Percentiles rank a stretch among this genome's conserved stretches.
Conservation (phyloP, 2,888 invertebrate species). For the Parnassius orleans region DNA sequence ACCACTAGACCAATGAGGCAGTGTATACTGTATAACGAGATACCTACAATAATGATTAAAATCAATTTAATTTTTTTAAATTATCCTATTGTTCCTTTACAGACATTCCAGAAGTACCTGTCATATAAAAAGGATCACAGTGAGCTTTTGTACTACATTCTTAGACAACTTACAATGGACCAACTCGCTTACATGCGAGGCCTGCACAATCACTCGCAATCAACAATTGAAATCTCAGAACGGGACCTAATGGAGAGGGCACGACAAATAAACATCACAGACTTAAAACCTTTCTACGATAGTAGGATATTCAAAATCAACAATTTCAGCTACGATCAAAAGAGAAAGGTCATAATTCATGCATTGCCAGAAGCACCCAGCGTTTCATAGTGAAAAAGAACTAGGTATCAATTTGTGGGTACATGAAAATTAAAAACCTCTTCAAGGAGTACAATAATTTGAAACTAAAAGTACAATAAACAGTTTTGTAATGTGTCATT, state of each 20-base stretch:
- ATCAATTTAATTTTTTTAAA: slow-evolving; percentile 81
- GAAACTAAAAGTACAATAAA: background rate
- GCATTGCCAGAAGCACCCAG: slow-evolving; percentile 83
- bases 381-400: slow-evolving; percentile 29
- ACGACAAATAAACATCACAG: slow-evolving; percentile 93
- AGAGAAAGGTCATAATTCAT: slow-evolving; percentile 92
- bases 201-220: slow-evolving; percentile 83
- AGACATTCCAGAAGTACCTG: slow-evolving; percentile 96
- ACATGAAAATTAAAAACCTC: background rate
- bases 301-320: slow-evolving; percentile 94
- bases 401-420: background rate
- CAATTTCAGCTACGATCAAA: slow-evolving; percentile 91
- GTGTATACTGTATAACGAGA: too few species aligned
- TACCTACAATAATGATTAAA: slow-evolving; percentile 34
- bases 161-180: slow-evolving; percentile 95
- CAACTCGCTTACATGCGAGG: slow-evolving; percentile 91
- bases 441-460: background rate
- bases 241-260: slow-evolving; percentile 87
- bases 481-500: background rate
- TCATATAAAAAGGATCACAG: slow-evolving; percentile 97
- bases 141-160: slow-evolving; percentile 95
- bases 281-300: slow-evolving; percentile 94
- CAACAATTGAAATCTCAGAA: slow-evolving; percentile 90
- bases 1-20: too few species aligned
- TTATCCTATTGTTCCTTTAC: slow-evolving; percentile 36